phyloP scores from a whole-genome alignment of 2,797 vertebrate species.

The Catharus ustulatus region DNA sequence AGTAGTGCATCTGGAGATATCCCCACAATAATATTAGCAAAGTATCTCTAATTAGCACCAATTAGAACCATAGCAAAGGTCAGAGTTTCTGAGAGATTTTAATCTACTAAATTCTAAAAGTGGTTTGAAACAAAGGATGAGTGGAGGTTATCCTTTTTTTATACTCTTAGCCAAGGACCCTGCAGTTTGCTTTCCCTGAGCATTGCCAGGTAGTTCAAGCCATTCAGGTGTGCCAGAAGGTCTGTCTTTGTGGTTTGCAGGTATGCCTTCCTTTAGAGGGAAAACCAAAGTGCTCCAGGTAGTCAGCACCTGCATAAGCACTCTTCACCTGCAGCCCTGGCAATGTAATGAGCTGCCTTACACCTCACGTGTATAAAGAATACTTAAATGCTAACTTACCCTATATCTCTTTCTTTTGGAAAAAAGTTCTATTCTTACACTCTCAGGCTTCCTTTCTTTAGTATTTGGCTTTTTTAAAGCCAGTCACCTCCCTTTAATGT shows the following conservation, averaged over 20 bases:
- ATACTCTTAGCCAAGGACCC: neutral
- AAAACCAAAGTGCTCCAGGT: neutral
- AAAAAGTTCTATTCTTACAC: neutral
- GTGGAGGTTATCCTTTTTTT: neutral
- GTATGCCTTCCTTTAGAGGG: neutral
- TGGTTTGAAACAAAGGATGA: neutral
- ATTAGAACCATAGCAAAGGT: fast-evolving
- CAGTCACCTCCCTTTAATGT: neutral
- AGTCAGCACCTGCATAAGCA: neutral
- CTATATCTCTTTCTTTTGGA: neutral
- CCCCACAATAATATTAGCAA: neutral
- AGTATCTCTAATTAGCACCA: neutral
- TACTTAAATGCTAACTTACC: neutral
- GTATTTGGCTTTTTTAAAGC: neutral
- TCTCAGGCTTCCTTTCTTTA: neutral
- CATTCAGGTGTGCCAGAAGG: neutral
- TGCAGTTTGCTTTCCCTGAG: neutral
- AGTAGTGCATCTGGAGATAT: neutral
- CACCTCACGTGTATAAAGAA: fast-evolving
- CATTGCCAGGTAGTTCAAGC: neutral
- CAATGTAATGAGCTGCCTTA: neutral
- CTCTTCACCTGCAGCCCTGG: neutral
- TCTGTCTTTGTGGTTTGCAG: neutral
- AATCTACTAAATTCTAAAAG: neutral
- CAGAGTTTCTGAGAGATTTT: neutral